phyloP scores from a whole-genome alignment of 1,140 invertebrate genomes.

The Cotesia chilonis region DNA sequence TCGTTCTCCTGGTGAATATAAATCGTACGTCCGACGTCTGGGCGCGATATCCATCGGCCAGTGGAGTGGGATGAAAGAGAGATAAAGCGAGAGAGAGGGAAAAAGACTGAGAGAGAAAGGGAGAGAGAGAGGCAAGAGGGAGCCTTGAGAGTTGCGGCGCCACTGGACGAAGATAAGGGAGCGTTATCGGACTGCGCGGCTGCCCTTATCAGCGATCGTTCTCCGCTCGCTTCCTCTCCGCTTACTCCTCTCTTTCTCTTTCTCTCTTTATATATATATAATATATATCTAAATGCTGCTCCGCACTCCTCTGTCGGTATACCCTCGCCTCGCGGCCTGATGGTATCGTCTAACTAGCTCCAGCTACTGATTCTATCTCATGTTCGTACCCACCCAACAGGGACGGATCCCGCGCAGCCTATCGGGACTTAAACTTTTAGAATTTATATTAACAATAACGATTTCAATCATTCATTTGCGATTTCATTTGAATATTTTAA shows the following conservation, averaged over 20 bases:
- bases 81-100: background rate
- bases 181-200: constrained; percentile 61
- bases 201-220: constrained; percentile 63
- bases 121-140: constrained; percentile 38
- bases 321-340: constrained; percentile 61
- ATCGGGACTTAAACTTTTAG: background rate
- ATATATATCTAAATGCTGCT: background rate
- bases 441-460: constrained; percentile 17
- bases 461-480: background rate
- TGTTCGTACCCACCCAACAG: constrained; percentile 59
- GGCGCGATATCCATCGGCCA: constrained; percentile 33
- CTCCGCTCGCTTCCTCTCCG: constrained; percentile 42
- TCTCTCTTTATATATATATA: constrained; percentile 11
- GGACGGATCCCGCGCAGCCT: constrained; percentile 46
- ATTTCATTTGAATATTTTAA: constrained; percentile 2
- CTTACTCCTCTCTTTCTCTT: constrained; percentile 22
- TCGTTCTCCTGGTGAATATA: constrained; percentile 40
- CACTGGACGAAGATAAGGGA: constrained; percentile 65
- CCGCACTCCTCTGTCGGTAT: constrained; percentile 38
- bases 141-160: constrained; percentile 66
- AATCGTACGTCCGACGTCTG: constrained; percentile 40
- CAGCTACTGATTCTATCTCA: constrained; percentile 66
- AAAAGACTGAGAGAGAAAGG: no score
- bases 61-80: background rate
- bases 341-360: constrained; percentile 67